A percentile compares a stretch with the other conserved stretches of the same genome.
These are phyloP conservation scores for Nycteola revayana DNA, from an alignment of 2,888 invertebrate species.

Conservation along the genomic window DNA sequence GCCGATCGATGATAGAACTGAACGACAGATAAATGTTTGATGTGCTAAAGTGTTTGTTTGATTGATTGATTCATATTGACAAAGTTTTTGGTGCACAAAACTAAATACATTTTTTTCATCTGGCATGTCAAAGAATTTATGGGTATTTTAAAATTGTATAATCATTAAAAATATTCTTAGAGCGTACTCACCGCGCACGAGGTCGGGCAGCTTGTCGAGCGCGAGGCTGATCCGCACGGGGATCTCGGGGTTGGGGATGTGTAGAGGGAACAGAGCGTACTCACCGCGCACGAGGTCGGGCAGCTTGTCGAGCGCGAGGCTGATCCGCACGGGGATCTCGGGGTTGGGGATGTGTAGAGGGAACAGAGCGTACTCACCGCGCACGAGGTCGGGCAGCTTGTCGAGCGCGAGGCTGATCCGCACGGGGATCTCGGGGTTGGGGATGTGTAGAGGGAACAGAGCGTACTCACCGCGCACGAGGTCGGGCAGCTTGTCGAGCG, in stretches of 20 bases:
- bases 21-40: slow-evolving; percentile 46
- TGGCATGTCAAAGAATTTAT: too few species aligned
- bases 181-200: slow-evolving; percentile 87
- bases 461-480: slow-evolving; percentile 88
- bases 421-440: slow-evolving; percentile 94
- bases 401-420: slow-evolving; percentile 90
- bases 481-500: slow-evolving; percentile 91
- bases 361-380: too few species aligned
- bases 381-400: slow-evolving; percentile 90
- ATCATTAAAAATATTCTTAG: too few species aligned
- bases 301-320: slow-evolving; percentile 90
- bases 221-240: slow-evolving; percentile 44
- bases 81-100: too few species aligned
- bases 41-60: too few species aligned
- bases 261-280: too few species aligned
- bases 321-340: slow-evolving; percentile 93
- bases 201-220: slow-evolving; percentile 89
- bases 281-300: slow-evolving; percentile 89
- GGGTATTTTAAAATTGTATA: too few species aligned
- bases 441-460: too few species aligned
- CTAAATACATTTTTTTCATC: too few species aligned
- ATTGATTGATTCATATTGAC: too few species aligned
- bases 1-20: slow-evolving; percentile 89
- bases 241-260: too few species aligned
- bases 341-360: too few species aligned